phyloP scores from a whole-genome alignment of 2,888 invertebrate genomes.

The Trachelus stipa region DNA sequence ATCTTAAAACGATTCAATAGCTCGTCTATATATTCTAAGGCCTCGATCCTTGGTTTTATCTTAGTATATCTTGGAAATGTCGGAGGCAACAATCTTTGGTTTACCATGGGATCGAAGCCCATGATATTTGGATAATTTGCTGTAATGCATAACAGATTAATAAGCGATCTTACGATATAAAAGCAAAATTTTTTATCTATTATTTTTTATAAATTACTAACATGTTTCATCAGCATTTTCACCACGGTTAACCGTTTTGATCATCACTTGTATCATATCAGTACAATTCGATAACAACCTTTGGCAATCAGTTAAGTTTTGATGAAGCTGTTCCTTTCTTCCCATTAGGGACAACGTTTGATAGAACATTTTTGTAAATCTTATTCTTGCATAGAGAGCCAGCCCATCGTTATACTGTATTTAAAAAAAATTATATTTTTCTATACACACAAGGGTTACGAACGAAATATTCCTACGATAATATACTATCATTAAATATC shows the following conservation, averaged over 20 bases:
- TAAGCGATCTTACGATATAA: not conserved
- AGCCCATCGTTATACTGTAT: conserved; percentile 71
- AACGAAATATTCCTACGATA: not conserved
- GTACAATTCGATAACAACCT: conserved; percentile 83
- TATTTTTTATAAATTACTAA: conserved; percentile 59
- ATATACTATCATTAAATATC: not conserved
- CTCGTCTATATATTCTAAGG: conserved; percentile 84
- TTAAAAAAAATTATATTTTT: conserved; percentile 14
- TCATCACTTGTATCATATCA: conserved; percentile 85
- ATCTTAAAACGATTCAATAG: conserved; percentile 84
- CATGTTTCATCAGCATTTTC: conserved; percentile 77
- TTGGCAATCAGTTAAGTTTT: conserved; percentile 81
- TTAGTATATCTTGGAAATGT: conserved; percentile 97
- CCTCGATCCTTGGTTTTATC: conserved; percentile 84
- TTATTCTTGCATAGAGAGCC: conserved; percentile 82
- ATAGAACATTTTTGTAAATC: conserved; percentile 88
- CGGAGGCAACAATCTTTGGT: conserved; percentile 95
- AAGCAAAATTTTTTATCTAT: conserved; percentile 20
- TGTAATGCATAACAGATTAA: conserved; percentile 47
- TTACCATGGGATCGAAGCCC: conserved; percentile 96
- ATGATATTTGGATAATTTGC: conserved; percentile 82
- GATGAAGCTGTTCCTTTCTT: conserved; percentile 75
- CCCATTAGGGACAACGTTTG: conserved; percentile 80
- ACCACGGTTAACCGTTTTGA: conserved; percentile 80
- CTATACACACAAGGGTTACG: not conserved